Percentiles rank a stretch among this genome's conserved stretches.
Evolutionary conservation across 2,797 vertebrate genomes (phyloP).

Genomic region (Calcarius lapponicus): DNA sequence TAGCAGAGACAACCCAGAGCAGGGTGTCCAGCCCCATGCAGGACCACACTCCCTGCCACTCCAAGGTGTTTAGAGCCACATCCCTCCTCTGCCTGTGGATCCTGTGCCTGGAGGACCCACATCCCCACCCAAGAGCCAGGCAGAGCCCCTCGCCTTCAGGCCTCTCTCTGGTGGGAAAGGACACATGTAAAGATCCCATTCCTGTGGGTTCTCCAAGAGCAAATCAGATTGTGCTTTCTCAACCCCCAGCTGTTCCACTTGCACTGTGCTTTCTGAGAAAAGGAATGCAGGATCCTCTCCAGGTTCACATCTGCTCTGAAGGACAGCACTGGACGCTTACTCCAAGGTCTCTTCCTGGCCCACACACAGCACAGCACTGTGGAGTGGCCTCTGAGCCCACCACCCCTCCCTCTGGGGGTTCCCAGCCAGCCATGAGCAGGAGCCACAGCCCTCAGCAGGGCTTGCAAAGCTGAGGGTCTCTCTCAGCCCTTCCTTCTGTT

Average conservation of each 20-base stretch:
- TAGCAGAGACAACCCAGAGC: background rate
- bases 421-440: background rate
- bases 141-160: background rate
- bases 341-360: background rate
- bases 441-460: background rate
- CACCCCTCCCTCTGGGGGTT: background rate
- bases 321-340: rapidly evolving
- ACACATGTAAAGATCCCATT: background rate
- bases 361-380: rapidly evolving
- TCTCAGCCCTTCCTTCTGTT: background rate
- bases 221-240: background rate
- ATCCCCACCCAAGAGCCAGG: background rate
- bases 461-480: background rate
- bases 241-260: background rate
- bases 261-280: background rate
- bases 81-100: background rate
- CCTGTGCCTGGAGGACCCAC: background rate
- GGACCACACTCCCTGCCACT: background rate
- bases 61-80: background rate
- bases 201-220: background rate
- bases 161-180: background rate
- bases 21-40: background rate
- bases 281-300: background rate
- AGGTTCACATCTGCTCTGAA: background rate
- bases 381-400: background rate